Evolutionary conservation across 2,797 vertebrate species (phyloP).

Genomic region (Chrysocyon brachyurus): DNA sequence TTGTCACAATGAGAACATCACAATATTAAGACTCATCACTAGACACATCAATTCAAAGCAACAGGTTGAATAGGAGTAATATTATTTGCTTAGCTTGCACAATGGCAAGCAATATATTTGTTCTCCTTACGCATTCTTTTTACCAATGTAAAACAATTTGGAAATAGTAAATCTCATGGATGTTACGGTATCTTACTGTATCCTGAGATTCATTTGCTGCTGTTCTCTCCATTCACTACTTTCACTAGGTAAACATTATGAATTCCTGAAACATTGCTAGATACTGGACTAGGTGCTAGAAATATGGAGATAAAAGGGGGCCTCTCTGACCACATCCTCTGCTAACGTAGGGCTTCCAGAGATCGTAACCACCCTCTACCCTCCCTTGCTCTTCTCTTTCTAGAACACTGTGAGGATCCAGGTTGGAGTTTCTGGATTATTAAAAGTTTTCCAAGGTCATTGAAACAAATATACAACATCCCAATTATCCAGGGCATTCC

Average conservation of each 20-base stretch:
- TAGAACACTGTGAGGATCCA: not conserved
- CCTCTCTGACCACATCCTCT: not conserved
- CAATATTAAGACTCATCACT: not conserved
- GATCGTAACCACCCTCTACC: not conserved
- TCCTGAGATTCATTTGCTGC: not conserved
- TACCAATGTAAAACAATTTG: not conserved
- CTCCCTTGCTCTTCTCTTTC: not conserved
- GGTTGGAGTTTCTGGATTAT: not conserved
- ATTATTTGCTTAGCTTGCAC: slow-evolving; percentile 18
- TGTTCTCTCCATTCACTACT: not conserved
- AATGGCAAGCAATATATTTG: not conserved
- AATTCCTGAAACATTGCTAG: not conserved
- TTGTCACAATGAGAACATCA: not conserved
- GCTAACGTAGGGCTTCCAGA: not conserved
- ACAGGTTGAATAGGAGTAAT: slow-evolving; percentile 25
- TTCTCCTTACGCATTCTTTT: not conserved
- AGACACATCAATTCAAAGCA: slow-evolving; percentile 33
- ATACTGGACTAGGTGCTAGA: not conserved
- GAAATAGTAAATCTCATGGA: not conserved
- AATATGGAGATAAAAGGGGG: not conserved
- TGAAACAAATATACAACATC: not conserved
- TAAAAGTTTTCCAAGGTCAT: not conserved
- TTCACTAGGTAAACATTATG: not conserved
- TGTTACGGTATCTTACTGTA: not conserved
- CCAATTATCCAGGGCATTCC: not conserved